Conservation (phyloP, 2,888 invertebrate species). For the Agrochola circellaris region DNA sequence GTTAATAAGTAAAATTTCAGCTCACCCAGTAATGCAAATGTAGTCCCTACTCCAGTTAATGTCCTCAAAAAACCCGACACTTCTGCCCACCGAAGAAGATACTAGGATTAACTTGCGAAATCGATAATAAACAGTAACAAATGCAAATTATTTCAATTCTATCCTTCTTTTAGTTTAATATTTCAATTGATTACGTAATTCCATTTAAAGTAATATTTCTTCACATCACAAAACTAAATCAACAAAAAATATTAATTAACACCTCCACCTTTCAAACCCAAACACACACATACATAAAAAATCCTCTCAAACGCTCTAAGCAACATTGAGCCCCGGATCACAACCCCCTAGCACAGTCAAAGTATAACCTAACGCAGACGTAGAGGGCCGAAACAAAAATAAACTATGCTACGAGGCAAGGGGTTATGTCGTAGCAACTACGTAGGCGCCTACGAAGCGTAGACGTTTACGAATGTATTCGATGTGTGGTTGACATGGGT, state of each 20-base stretch:
- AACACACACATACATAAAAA: constrained; percentile 2
- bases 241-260: not conserved
- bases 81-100: not conserved
- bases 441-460: constrained; percentile 60
- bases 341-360: constrained; percentile 10
- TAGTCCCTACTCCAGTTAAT: not conserved
- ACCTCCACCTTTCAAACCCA: not conserved
- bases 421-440: constrained; percentile 49
- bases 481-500: constrained; percentile 18
- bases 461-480: constrained; percentile 47
- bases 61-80: not conserved
- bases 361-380: constrained; percentile 30
- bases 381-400: constrained; percentile 54
- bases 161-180: not conserved
- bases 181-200: not conserved
- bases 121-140: not conserved
- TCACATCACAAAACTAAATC: not conserved
- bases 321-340: constrained; percentile 18
- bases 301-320: constrained; percentile 38
- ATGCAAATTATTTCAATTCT: not conserved
- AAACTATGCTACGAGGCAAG: constrained; percentile 48
- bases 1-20: constrained; percentile 10
- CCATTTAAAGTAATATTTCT: not conserved
- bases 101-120: not conserved
- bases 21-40: not conserved